A percentile compares a stretch with the other conserved stretches of the same genome.
These are phyloP conservation scores for Araneus ventricosus DNA, from an alignment of 1,140 invertebrate genomes.

Conservation along the genomic window DNA sequence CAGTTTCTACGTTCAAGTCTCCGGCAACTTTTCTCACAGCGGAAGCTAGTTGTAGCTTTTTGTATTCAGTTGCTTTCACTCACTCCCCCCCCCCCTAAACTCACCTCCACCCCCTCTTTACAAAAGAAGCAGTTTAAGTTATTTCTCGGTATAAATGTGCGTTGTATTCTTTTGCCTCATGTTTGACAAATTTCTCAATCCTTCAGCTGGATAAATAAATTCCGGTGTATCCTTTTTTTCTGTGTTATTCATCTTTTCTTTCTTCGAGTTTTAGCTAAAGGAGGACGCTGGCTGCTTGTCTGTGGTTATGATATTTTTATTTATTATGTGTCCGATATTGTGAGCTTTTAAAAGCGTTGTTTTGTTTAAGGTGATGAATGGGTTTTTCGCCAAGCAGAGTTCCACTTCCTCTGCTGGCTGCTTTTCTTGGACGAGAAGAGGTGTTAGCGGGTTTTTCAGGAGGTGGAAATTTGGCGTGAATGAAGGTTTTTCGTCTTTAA, in stretches of 20 bases:
- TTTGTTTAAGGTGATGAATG: constrained; percentile 29
- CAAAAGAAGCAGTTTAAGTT: constrained; percentile 73
- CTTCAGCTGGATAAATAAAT: constrained; percentile 73
- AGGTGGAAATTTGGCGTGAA: neutral
- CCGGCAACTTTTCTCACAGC: constrained; percentile 54
- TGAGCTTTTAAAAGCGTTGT: neutral
- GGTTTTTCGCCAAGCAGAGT: neutral
- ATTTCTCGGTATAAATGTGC: constrained; percentile 45
- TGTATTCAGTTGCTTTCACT: constrained; percentile 61
- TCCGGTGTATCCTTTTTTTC: constrained; percentile 40
- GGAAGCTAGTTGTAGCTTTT: constrained; percentile 66
- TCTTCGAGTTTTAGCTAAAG: constrained; percentile 14
- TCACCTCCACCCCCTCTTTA: neutral
- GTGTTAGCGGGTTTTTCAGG: neutral
- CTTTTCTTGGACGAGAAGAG: neutral
- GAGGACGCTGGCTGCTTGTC: constrained; percentile 19
- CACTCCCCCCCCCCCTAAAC: neutral
- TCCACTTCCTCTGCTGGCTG: neutral
- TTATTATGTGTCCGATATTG: constrained; percentile 34
- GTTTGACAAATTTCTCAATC: constrained; percentile 73
- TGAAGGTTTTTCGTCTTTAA: neutral
- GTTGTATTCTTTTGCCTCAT: constrained; percentile 48
- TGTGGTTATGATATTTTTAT: constrained; percentile 41
- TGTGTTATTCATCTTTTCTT: constrained; percentile 40
- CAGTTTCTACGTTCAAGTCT: too few relatives aligned